Evolutionary conservation across 2,113 vertebrate species (phyloP), one percentile per base, ranked within the genome.

Genomic region (Edolisoma coerulescens): DNA sequence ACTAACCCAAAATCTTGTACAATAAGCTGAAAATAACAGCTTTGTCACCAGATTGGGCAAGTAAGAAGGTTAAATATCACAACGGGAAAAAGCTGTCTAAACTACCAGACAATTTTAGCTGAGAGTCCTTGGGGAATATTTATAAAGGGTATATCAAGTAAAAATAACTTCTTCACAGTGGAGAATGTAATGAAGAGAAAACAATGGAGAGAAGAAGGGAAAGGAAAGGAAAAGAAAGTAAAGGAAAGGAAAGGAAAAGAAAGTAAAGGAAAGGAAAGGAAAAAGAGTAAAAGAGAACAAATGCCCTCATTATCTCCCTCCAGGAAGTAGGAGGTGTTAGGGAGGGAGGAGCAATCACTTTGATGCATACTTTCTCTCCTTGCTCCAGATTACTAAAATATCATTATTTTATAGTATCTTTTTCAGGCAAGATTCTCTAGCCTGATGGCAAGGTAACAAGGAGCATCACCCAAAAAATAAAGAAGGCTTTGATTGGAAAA

Each of bases 41-140:
- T 87, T 87, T 92, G 45, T 63, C 70, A 94, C 27, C 67, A 77
- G 84, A 9, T 65, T 52, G 67, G 28, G 35, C 14, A 89, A 82
- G 61, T 39, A 82, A 91, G 60, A 78, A 93, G 47, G 87, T 90
- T 95, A 94, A 86, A 86, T 86, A 90, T 61, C 71, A 53, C 59
- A 88, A 44, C 33, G 86, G 59, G 45, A 93, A 88, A 65, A 83
- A 85, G 45, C 61, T 90, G 63, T 71, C 63, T 86, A 37, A 94
- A 42, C 50, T 81, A 83, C 37, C 30, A 88, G 75, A 42, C 53
- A 74, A 17, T 90, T 90, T 91, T 49, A 88, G 47, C 30, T 77
- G 70, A 17, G 37, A 52, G 24, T 70, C 76, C 35, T 88, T 39
- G 39, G 13, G 47, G 68, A 54, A 69, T 83, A 42, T 61, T 83